These are phyloP conservation scores for Lasiurus borealis DNA, from an alignment of 2,113 vertebrate genomes.

Conservation along the genomic window DNA sequence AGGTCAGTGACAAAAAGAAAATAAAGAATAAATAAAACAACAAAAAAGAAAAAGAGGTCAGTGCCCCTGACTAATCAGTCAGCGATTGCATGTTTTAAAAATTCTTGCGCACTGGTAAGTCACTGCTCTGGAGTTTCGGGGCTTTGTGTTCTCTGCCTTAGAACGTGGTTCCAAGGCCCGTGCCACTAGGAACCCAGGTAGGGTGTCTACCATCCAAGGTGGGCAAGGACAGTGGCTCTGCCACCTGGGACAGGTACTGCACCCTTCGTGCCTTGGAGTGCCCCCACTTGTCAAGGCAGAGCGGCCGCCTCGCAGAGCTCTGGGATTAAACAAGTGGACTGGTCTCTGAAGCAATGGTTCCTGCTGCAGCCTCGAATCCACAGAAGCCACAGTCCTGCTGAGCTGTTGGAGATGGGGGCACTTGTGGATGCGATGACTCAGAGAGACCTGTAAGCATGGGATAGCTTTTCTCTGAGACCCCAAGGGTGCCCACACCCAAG, in stretches of 20 bases:
- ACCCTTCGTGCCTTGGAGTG: no score
- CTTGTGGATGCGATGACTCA: background rate
- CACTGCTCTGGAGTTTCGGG: background rate
- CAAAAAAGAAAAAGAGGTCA: background rate
- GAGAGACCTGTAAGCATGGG: no score
- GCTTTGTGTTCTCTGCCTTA: background rate
- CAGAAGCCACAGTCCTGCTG: background rate
- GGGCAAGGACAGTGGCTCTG: background rate
- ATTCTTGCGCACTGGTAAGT: background rate
- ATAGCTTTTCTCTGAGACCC: background rate
- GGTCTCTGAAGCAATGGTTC: background rate
- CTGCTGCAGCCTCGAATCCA: background rate
- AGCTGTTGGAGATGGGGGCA: accelerated
- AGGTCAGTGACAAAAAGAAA: background rate
- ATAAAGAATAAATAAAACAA: no score
- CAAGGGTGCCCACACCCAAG: background rate
- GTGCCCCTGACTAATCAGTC: background rate
- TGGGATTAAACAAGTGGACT: background rate
- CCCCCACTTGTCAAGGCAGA: background rate
- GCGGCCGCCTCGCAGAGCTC: accelerated
- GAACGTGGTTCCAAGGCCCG: background rate
- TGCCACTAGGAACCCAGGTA: accelerated
- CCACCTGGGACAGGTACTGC: background rate
- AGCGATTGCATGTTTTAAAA: background rate
- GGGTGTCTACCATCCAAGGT: accelerated